Conservation (phyloP, 2,888 invertebrate genomes). For the Lasioglossum villosulum region DNA sequence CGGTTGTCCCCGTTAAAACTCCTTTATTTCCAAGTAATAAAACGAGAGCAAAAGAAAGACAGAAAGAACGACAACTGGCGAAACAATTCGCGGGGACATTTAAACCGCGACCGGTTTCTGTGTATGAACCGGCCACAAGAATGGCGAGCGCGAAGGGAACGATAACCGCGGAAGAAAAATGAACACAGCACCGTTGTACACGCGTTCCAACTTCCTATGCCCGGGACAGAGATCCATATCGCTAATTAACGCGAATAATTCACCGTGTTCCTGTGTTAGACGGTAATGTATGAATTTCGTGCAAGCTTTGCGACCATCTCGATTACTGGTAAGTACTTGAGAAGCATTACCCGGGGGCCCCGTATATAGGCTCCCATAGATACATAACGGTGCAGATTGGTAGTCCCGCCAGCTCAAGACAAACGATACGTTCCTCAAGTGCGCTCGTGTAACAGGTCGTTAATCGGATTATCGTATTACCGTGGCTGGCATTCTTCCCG, state of each 20-base stretch:
- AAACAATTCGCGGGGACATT: slow-evolving; percentile 1
- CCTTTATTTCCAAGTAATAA: background rate
- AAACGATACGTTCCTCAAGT: slow-evolving; percentile 67
- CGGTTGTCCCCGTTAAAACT: background rate
- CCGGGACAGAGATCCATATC: slow-evolving; percentile 21
- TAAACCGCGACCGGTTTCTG: background rate
- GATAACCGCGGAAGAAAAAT: slow-evolving; percentile 10
- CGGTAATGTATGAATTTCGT: slow-evolving; percentile 53
- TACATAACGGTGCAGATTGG: slow-evolving; percentile 47
- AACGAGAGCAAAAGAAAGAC: background rate
- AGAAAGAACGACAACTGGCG: background rate
- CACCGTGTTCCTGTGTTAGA: slow-evolving; percentile 25
- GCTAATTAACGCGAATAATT: slow-evolving; percentile 44
- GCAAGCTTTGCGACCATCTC: slow-evolving; percentile 48
- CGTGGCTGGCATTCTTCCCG: slow-evolving; percentile 59
- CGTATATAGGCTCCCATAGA: slow-evolving; percentile 40
- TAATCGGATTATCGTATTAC: slow-evolving; percentile 72
- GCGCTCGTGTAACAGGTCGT: slow-evolving; percentile 67
- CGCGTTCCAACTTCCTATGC: slow-evolving; percentile 21
- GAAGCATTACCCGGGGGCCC: slow-evolving; percentile 42
- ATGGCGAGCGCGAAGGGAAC: slow-evolving; percentile 9
- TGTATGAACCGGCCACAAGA: background rate
- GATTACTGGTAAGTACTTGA: slow-evolving; percentile 54
- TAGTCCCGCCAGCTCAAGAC: slow-evolving; percentile 48
- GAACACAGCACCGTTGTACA: background rate